Conservation (phyloP, 2,888 invertebrate species). For the Deilephila elpenor region DNA sequence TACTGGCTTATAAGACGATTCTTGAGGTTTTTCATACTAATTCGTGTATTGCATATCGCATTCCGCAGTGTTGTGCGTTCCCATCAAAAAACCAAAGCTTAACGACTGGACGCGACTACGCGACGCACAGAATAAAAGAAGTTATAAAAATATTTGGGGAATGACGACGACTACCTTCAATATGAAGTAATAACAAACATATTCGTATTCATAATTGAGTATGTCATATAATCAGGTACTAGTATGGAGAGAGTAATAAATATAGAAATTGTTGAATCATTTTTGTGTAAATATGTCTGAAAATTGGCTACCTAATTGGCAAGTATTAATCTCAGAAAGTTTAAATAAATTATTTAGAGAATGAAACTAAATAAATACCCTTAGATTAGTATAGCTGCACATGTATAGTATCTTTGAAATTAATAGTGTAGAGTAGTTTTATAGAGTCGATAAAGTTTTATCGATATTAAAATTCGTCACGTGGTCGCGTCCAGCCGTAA, state of each 20-base stretch:
- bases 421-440: background rate
- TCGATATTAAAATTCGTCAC: background rate
- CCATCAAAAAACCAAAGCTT: too few species aligned
- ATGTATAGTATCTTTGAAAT: background rate
- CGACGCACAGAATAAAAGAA: background rate
- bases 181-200: background rate
- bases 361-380: conserved; percentile 5
- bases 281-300: too few species aligned
- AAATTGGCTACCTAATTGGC: too few species aligned
- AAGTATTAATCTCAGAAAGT: background rate
- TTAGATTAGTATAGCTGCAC: conserved; percentile 9
- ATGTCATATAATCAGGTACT: conserved; percentile 20
- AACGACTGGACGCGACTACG: background rate
- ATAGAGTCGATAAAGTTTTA: background rate
- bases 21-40: too few species aligned
- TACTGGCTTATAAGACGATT: too few species aligned
- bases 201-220: conserved; percentile 3
- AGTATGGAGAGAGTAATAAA: background rate
- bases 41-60: too few species aligned
- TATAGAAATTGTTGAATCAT: background rate
- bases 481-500: background rate
- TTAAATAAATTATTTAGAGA: background rate
- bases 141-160: background rate
- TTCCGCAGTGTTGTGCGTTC: too few species aligned
- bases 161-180: background rate